These are phyloP conservation scores for Mormyrops attenuatus DNA, from an alignment of 2,797 vertebrate genomes.

Conservation along the genomic window DNA sequence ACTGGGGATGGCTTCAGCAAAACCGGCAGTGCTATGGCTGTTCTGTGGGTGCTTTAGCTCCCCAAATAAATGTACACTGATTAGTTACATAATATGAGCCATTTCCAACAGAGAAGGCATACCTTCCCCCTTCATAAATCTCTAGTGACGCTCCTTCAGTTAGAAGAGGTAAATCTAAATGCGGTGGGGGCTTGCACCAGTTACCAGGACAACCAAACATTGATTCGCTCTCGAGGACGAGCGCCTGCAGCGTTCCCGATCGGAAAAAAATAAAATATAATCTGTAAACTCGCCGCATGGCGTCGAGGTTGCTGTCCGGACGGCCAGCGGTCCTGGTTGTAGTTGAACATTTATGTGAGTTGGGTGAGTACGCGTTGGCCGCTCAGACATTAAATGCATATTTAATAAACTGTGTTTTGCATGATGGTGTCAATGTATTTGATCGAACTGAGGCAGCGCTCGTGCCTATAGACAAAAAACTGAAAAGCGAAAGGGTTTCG, in stretches of 20 bases:
- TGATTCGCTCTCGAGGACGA: not conserved
- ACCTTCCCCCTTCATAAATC: not conserved
- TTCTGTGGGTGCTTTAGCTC: not conserved
- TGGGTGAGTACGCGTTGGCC: constrained; percentile 25
- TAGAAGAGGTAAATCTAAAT: not conserved
- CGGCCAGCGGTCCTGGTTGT: constrained; percentile 52
- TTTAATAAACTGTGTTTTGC: not conserved
- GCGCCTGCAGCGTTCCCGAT: not conserved
- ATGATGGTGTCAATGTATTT: not conserved
- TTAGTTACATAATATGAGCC: not conserved
- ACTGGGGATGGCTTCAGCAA: not conserved
- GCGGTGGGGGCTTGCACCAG: not conserved
- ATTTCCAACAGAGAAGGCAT: not conserved
- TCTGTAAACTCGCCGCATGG: constrained; percentile 40
- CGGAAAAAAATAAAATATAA: not conserved
- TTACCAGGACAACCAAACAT: constrained; percentile 8
- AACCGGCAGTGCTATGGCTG: not conserved
- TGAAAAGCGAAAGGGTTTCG: not conserved
- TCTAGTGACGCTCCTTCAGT: not conserved
- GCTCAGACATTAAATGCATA: not conserved
- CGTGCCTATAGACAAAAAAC: not conserved
- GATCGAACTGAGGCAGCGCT: no score
- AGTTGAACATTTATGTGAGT: constrained; percentile 54
- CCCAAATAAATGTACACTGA: not conserved
- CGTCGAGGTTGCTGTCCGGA: constrained; percentile 50